These are phyloP conservation scores for Pycnomerus fuliginosus DNA, from an alignment of 2,888 invertebrate genomes.

Conservation along the genomic window DNA sequence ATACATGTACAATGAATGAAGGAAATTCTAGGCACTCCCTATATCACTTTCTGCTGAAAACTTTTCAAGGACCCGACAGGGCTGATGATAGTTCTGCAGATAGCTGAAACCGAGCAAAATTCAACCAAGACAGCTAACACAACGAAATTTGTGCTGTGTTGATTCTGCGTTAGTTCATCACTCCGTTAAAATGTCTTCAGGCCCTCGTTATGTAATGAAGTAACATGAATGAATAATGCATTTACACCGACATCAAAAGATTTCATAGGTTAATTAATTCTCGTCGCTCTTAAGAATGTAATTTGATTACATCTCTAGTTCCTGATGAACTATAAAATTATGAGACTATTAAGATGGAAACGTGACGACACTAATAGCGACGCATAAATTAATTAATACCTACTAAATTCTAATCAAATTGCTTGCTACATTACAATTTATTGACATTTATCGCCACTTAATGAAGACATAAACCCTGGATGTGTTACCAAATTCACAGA, in stretches of 20 bases:
- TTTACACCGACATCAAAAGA: no score
- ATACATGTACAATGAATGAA: no score
- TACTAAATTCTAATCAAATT: constrained; percentile 26
- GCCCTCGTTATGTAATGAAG: constrained; percentile 22
- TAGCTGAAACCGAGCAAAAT: no score
- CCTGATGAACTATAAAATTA: constrained; percentile 7
- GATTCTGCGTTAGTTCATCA: constrained; percentile 21
- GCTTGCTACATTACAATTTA: constrained; percentile 27
- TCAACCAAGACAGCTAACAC: no score
- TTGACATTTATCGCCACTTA: constrained; percentile 44
- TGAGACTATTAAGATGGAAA: constrained; percentile 9
- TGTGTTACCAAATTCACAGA: constrained; percentile 36
- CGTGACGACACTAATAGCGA: constrained; percentile 14
- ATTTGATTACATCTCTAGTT: no score
- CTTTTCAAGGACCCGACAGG: no score
- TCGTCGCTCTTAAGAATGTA: no score
- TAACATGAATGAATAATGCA: constrained; percentile 21
- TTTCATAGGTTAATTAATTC: no score
- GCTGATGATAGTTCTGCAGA: no score
- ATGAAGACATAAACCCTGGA: constrained; percentile 43
- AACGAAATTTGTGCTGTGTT: constrained; percentile 22
- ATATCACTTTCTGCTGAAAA: no score
- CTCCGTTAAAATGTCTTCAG: constrained; percentile 25
- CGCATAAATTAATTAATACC: constrained; percentile 25
- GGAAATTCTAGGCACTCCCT: no score